Evolutionary conservation across 2,797 vertebrate genomes (phyloP).

Genomic region (Lophotriccus pileatus): DNA sequence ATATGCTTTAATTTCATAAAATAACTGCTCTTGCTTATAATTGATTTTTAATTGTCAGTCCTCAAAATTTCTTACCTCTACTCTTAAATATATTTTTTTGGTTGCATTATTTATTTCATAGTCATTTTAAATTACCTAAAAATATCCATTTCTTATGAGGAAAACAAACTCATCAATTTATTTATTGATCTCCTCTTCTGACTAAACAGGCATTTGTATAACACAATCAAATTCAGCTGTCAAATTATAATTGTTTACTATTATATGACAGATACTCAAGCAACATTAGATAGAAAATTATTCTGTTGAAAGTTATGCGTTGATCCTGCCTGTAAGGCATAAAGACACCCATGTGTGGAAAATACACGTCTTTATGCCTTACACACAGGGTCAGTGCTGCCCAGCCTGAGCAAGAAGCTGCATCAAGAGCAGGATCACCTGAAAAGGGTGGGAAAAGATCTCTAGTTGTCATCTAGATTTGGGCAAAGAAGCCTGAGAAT

Average conservation of each 20-base stretch:
- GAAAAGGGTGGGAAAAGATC: not conserved
- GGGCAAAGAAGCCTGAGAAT: not conserved
- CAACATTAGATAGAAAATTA: not conserved
- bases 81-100: not conserved
- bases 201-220: slow-evolving; percentile 11
- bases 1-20: not conserved
- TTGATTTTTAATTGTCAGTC: not conserved
- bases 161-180: slow-evolving; percentile 20
- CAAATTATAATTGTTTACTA: slow-evolving; percentile 9
- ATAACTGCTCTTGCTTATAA: not conserved
- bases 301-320: not conserved
- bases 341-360: not conserved
- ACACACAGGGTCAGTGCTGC: not conserved
- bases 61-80: not conserved
- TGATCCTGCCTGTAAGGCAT: not conserved
- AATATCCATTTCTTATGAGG: not conserved
- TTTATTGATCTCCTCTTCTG: not conserved
- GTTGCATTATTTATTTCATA: not conserved
- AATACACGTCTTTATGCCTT: not conserved
- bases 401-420: not conserved
- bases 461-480: not conserved
- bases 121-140: not conserved
- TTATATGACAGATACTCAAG: not conserved
- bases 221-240: not conserved
- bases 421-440: not conserved